phyloP scores from a whole-genome alignment of 92 coral and sea anemone genomes.

The Porites lobata region DNA sequence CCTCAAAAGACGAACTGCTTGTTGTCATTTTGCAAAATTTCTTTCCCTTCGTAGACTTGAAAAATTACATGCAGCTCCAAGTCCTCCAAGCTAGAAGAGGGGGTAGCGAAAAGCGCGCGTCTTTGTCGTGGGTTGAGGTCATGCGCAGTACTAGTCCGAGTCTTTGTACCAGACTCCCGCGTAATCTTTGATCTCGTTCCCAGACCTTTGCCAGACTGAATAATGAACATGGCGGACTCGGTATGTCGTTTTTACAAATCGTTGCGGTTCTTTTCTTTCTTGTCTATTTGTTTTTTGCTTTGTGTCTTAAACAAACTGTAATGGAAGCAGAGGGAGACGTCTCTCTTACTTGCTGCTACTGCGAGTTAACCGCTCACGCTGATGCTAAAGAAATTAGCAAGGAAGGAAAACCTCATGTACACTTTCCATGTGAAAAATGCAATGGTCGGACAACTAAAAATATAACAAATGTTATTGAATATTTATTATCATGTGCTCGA shows the following conservation, averaged over 20 bases:
- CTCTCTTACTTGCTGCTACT: slow-evolving; percentile 55
- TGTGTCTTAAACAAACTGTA: slow-evolving; percentile 10
- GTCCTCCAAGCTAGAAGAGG: background rate
- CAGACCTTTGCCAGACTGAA: background rate
- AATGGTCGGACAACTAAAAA: background rate
- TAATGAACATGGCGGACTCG: background rate
- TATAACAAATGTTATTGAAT: no score
- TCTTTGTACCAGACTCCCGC: slow-evolving; percentile 15
- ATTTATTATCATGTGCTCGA: background rate
- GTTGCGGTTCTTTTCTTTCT: slow-evolving; percentile 18
- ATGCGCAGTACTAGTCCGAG: background rate
- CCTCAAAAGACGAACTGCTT: slow-evolving; percentile 27
- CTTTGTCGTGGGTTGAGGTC: background rate
- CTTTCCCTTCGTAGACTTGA: background rate
- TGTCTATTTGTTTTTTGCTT: background rate
- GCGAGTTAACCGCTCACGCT: slow-evolving; percentile 21
- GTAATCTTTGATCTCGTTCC: slow-evolving; percentile 2
- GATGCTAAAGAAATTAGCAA: slow-evolving; percentile 39
- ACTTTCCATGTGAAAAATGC: slow-evolving; percentile 66
- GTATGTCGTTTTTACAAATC: background rate
- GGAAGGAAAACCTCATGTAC: slow-evolving; percentile 66
- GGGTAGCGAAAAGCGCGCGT: background rate
- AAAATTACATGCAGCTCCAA: background rate
- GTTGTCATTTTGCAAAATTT: slow-evolving; percentile 36
- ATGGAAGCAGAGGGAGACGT: slow-evolving; percentile 22